phyloP scores from a whole-genome alignment of 2,113 vertebrate genomes.

The Talpa occidentalis region DNA sequence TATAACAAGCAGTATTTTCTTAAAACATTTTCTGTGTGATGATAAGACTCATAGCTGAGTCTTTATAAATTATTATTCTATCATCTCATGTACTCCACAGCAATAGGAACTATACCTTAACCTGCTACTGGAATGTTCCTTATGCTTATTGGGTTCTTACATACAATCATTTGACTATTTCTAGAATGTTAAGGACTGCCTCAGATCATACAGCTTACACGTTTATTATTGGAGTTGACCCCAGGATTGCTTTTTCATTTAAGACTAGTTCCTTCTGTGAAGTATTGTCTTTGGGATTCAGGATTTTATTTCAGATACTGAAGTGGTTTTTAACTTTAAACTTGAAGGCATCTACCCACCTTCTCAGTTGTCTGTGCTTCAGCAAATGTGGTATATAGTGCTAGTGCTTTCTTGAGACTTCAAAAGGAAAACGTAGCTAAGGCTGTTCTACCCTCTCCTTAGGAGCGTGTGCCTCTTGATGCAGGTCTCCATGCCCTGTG shows the following conservation, averaged over 20 bases:
- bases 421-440: not conserved
- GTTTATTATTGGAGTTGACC: conserved; percentile 6
- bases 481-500: conserved; percentile 95
- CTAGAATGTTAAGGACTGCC: not conserved
- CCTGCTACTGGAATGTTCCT: not conserved
- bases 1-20: not conserved
- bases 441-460: conserved; percentile 57
- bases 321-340: not conserved
- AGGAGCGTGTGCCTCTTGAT: conserved; percentile 98
- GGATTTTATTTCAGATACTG: not conserved
- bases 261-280: not conserved
- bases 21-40: not conserved
- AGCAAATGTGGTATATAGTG: not conserved
- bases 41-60: not conserved
- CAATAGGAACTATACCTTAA: not conserved
- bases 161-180: conserved; percentile 2
- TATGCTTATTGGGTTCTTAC: not conserved
- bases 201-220: not conserved
- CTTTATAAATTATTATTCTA: not conserved
- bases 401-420: not conserved
- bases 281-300: not conserved
- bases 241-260: not conserved
- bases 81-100: not conserved
- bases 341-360: not conserved
- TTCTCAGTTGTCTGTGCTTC: not conserved